phyloP scores from a whole-genome alignment of 2,797 vertebrate species.

The Phylloscopus collybita region DNA sequence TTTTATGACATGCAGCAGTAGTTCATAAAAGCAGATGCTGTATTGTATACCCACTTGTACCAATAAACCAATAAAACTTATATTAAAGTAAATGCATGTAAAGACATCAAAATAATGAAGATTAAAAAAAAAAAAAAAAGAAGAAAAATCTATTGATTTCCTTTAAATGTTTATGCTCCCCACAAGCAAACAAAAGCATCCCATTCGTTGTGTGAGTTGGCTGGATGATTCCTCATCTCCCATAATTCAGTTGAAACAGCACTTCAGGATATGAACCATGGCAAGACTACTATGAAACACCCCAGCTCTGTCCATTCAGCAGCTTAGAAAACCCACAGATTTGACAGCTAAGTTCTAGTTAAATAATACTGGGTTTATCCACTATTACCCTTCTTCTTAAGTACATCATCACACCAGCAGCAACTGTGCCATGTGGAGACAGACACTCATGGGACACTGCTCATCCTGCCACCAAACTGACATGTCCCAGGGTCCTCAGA shows the following conservation, averaged over 20 bases:
- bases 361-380: not conserved
- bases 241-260: not conserved
- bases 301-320: not conserved
- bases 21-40: not conserved
- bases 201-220: not conserved
- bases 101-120: not conserved
- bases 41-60: not conserved
- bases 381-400: not conserved
- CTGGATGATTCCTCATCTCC: not conserved
- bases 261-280: not conserved
- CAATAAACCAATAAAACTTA: not conserved
- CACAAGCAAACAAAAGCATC: not conserved
- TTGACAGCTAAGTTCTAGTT: not conserved
- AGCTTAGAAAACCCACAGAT: not conserved
- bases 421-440: not conserved
- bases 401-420: not conserved
- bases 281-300: not conserved
- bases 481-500: rapidly evolving
- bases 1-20: not conserved
- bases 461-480: not conserved
- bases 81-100: not conserved
- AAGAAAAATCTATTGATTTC: not conserved
- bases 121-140: not conserved
- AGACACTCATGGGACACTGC: not conserved
- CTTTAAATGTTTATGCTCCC: not conserved